Conservation (phyloP, 2,888 invertebrate species). For the Antheraea yamamai region DNA sequence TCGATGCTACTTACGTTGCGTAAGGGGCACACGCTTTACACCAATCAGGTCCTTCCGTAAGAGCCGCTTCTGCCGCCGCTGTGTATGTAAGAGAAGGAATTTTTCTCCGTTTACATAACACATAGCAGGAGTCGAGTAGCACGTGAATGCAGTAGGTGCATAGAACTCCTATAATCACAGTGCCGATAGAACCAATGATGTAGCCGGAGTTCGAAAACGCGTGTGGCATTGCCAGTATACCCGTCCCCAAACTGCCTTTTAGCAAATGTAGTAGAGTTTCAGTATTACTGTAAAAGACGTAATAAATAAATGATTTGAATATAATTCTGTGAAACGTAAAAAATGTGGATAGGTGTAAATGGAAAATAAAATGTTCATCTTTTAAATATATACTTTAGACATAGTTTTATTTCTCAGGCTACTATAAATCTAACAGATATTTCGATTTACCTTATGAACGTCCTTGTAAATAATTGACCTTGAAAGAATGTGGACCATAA, state of each 20-base stretch:
- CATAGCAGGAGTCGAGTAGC: constrained; percentile 87
- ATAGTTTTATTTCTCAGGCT: not conserved
- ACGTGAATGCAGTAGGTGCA: constrained; percentile 97
- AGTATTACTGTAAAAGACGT: constrained; percentile 82
- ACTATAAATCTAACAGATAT: not conserved
- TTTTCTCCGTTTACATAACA: constrained; percentile 81
- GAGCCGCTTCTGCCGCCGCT: constrained; percentile 88
- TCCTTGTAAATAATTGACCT: not conserved
- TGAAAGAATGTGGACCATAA: not conserved
- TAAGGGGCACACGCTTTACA: constrained; percentile 84
- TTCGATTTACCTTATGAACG: not conserved
- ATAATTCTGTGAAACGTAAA: not conserved
- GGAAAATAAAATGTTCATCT: not conserved
- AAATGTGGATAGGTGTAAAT: not conserved
- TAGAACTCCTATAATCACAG: constrained; percentile 91
- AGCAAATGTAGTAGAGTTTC: constrained; percentile 92
- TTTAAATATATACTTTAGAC: not conserved
- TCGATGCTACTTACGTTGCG: constrained; percentile 82
- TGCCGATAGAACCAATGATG: constrained; percentile 89
- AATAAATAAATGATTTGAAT: not conserved
- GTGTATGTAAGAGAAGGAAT: constrained; percentile 90
- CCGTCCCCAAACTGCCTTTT: constrained; percentile 95
- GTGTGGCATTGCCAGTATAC: constrained; percentile 94
- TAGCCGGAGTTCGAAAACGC: constrained; percentile 93
- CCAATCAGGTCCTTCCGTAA: constrained; percentile 88